phyloP scores from a whole-genome alignment of 2,797 vertebrate genomes.

The Telmatherina bonti region DNA sequence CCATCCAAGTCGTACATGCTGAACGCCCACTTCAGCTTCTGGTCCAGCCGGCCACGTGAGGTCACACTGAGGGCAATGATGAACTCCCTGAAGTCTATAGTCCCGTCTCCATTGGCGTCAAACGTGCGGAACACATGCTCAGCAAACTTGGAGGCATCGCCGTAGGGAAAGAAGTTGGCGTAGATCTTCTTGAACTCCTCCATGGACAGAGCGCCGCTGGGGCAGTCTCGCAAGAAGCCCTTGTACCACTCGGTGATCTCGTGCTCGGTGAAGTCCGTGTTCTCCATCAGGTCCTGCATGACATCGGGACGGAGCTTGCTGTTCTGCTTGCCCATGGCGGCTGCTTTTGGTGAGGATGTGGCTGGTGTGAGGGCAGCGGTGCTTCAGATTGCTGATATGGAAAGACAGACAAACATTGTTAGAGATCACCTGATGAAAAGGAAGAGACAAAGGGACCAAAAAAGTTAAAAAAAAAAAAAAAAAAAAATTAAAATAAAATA shows the following conservation, averaged over 20 bases:
- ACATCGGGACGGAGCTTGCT: constrained; percentile 98
- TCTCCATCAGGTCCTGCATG: constrained; percentile 98
- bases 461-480: background rate
- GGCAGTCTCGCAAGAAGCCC: constrained; percentile 98
- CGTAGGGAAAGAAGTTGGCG: constrained; percentile 99
- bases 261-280: constrained; percentile 97
- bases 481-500: background rate
- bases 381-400: constrained; percentile 43
- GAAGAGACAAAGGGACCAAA: background rate
- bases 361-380: constrained; percentile 31
- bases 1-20: constrained; percentile 96
- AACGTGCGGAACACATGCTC: constrained; percentile 99
- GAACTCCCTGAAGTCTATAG: constrained; percentile 99
- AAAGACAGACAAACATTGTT: constrained; percentile 38
- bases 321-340: constrained; percentile 97
- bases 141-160: constrained; percentile 98
- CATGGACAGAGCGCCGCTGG: constrained; percentile 95
- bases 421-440: constrained; percentile 3
- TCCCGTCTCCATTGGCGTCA: constrained; percentile 95
- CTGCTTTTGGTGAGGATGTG: constrained; percentile 66
- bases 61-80: constrained; percentile 98
- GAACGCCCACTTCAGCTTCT: constrained; percentile 99
- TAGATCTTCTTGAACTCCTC: constrained; percentile 99
- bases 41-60: constrained; percentile 95
- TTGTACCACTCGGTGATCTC: constrained; percentile 99